Percentiles rank a stretch among this genome's conserved stretches.
phyloP scores from a whole-genome alignment of 2,888 invertebrate genomes.

The Luffia ferchaultella region DNA sequence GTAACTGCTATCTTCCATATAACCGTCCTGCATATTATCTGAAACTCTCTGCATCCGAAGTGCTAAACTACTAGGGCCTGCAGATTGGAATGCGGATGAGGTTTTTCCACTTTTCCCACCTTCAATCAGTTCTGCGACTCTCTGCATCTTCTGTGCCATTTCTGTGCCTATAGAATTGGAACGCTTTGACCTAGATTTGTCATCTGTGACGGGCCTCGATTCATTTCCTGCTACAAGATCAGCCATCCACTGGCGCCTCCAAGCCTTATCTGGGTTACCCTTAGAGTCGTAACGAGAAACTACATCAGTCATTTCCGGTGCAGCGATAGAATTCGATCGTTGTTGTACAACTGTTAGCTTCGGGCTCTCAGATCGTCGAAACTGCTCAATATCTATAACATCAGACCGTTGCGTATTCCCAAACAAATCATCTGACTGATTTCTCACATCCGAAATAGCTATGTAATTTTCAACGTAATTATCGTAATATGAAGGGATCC shows the following conservation, averaged over 20 bases:
- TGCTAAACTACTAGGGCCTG: conserved; percentile 38
- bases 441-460: no score
- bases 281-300: conserved; percentile 32
- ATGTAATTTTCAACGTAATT: no score
- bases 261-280: conserved; percentile 33
- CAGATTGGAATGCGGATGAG: conserved; percentile 7
- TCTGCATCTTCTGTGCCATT: conserved; percentile 38
- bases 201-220: conserved; percentile 33
- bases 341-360: conserved; percentile 22
- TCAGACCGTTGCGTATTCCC: no score
- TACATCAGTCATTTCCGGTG: conserved; percentile 26
- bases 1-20: conserved; percentile 44
- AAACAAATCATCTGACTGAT: no score
- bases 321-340: conserved; percentile 38
- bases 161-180: conserved; percentile 37
- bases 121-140: conserved; percentile 38
- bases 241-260: conserved; percentile 39
- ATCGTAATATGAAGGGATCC: no score
- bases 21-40: conserved; percentile 77
- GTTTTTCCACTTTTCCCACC: conserved; percentile 23
- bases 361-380: conserved; percentile 31
- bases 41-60: conserved; percentile 77
- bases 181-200: conserved; percentile 28
- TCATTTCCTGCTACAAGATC: conserved; percentile 45
- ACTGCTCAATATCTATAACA: conserved; percentile 21